These are phyloP conservation scores for Aspidoscelis tigris DNA, from an alignment of 2,113 vertebrate genomes.

Conservation along the genomic window DNA sequence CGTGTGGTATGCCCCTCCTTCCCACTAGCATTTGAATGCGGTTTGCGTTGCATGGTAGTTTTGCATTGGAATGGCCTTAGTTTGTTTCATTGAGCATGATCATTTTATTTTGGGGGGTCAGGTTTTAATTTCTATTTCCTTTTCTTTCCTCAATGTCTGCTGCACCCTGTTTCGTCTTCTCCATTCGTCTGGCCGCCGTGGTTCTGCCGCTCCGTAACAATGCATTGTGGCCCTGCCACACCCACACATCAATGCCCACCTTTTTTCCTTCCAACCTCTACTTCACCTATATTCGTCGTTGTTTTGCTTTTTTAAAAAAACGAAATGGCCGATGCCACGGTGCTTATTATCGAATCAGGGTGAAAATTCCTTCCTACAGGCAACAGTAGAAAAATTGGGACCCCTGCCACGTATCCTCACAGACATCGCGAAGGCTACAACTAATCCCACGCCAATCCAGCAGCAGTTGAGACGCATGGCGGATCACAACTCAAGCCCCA, in stretches of 20 bases:
- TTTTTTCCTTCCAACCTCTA: slow-evolving; percentile 78
- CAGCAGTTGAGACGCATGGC: slow-evolving; percentile 86
- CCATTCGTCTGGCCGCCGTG: slow-evolving; percentile 85
- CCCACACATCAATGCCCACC: slow-evolving; percentile 77
- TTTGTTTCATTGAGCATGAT: slow-evolving; percentile 86
- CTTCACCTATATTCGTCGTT: slow-evolving; percentile 76
- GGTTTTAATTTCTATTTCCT: slow-evolving; percentile 89
- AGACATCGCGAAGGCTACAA: slow-evolving; percentile 89
- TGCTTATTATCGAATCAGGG: slow-evolving; percentile 89
- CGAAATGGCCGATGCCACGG: slow-evolving; percentile 72
- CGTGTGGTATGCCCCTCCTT: slow-evolving; percentile 43
- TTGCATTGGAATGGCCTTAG: slow-evolving; percentile 83
- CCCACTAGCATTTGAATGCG: slow-evolving; percentile 50
- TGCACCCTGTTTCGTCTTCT: slow-evolving; percentile 79
- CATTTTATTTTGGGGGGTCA: slow-evolving; percentile 79
- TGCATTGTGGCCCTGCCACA: slow-evolving; percentile 85
- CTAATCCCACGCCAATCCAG: slow-evolving; percentile 85
- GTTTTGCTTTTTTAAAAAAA: slow-evolving; percentile 33
- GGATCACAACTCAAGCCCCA: slow-evolving; percentile 87
- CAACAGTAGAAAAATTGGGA: slow-evolving; percentile 93
- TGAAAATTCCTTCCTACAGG: slow-evolving; percentile 99
- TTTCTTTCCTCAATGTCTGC: slow-evolving; percentile 81
- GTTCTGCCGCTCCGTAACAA: slow-evolving; percentile 85
- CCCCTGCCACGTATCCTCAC: slow-evolving; percentile 93
- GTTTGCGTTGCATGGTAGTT: slow-evolving; percentile 85